Base-by-base conservation (phyloP, 2,797 vertebrate species). In the Setipinna tenuifilis region DNA sequence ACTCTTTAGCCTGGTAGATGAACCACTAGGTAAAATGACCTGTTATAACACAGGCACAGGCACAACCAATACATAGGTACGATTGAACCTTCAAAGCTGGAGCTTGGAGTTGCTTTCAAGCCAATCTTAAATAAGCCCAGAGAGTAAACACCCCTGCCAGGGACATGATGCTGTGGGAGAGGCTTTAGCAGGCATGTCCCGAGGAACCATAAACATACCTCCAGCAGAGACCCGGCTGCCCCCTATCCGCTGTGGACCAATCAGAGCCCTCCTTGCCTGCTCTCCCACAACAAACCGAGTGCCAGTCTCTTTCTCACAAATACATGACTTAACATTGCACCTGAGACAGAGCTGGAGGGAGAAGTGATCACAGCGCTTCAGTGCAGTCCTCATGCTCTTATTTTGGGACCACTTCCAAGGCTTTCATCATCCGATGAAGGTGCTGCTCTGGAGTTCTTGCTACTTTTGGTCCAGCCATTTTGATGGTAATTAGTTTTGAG, bases 131-230 rank as follows among this genome's bases (percentile, higher is more conserved):
- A 7, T 54, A 54, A 54, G 7, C 14, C 28, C 68, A 6, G 31
- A 35, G 28, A 41, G 17, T 75, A 75, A 75, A 17, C 6, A 21
- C 1, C 16, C 7, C 71, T 44, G 41, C 6, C 31, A 78, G 35
- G 41, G 0, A 78, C 6, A 31, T 19, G 31, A 41, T 41, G 31
- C 16, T 19, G 2, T 44, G 28, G 62, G 5, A 23, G 6, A 19
- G 25, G 82, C 54, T 6, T 10, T 44, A 75, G 71, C 86, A 88
- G 61, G 82, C 81, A 86, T 82, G 23, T 46, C 62, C 71, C 23
- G 44, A 86, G 83, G 25, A 85, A 94, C 87, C 83, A 87, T 93
- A 95, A 95, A 96, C 94, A 94, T 90, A 89, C 87, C 89, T 90
- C 87, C 92, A 94, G 89, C 90, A 90, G 61, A 84, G 17, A 44